A percentile compares a stretch with the other conserved stretches of the same genome.
Evolutionary conservation across 1,140 invertebrate species (phyloP).

Genomic region (Lordiphosa mommai): DNA sequence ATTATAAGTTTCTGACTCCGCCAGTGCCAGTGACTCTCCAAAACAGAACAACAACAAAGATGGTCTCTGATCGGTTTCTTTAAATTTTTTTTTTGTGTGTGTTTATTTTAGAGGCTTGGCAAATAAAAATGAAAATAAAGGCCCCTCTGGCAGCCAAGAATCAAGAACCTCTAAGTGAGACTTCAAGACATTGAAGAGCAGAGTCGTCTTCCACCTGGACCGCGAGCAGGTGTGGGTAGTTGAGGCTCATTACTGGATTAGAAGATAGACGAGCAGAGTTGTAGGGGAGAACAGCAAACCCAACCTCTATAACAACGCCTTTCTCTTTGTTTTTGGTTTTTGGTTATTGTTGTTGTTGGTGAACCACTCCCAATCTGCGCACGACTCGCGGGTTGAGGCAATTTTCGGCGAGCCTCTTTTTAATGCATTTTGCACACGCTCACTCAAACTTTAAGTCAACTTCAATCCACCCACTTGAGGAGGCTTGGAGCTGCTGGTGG

Average conservation of each 20-base stretch:
- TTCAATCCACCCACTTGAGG: not conserved
- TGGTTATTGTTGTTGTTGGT: not conserved
- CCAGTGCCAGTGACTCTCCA: not conserved
- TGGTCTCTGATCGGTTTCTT: not conserved
- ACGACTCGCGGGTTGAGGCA: slow-evolving; percentile 13
- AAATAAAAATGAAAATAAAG: slow-evolving; percentile 5
- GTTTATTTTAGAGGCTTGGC: slow-evolving; percentile 4
- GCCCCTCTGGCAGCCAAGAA: not conserved
- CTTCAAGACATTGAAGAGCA: slow-evolving; percentile 9
- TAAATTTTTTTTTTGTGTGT: not conserved
- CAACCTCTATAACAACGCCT: slow-evolving; percentile 1
- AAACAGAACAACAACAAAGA: not conserved
- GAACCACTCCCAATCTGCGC: slow-evolving; percentile 14
- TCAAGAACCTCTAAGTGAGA: slow-evolving; percentile 9
- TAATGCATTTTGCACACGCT: slow-evolving; percentile 12
- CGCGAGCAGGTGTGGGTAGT: slow-evolving; percentile 8
- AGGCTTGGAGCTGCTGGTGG: not conserved
- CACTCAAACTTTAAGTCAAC: not conserved
- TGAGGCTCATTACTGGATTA: slow-evolving; percentile 8
- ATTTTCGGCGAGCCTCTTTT: slow-evolving; percentile 9
- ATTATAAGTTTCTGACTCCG: slow-evolving; percentile 9
- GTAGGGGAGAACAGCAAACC: not conserved
- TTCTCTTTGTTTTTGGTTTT: slow-evolving; percentile 3
- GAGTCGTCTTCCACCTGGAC: not conserved
- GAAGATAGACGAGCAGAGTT: not conserved